Percentiles rank a stretch among this genome's conserved stretches.
phyloP scores from a whole-genome alignment of 2,888 invertebrate species.

The Cheiracanthium punctorium region DNA sequence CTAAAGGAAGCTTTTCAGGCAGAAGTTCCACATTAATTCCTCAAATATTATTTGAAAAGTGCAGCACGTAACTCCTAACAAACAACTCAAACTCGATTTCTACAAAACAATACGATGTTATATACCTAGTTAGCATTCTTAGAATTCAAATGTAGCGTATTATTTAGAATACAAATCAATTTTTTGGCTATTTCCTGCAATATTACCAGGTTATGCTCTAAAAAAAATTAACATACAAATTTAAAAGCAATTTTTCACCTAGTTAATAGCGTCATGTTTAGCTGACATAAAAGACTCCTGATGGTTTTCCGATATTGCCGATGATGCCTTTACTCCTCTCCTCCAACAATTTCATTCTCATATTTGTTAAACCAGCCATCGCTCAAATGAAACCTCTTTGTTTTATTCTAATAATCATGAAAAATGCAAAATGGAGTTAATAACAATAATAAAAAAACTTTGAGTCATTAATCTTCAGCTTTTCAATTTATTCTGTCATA shows the following conservation, averaged over 20 bases:
- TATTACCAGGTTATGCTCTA: no score
- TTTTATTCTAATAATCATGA: background rate
- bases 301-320: background rate
- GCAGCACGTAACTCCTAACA: no score
- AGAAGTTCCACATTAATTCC: no score
- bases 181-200: no score
- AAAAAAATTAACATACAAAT: background rate
- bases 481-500: background rate
- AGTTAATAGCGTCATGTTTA: background rate
- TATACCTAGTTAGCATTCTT: no score
- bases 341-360: background rate
- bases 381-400: background rate
- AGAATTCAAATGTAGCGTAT: no score
- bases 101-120: no score
- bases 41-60: no score
- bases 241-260: background rate
- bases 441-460: background rate
- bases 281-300: background rate
- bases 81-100: no score
- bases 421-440: background rate
- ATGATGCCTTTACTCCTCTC: background rate
- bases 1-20: no score
- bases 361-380: background rate
- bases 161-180: no score
- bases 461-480: slow-evolving; percentile 2